Base-by-base conservation (phyloP, 2,113 vertebrate genomes). In the Petromus typicus region DNA sequence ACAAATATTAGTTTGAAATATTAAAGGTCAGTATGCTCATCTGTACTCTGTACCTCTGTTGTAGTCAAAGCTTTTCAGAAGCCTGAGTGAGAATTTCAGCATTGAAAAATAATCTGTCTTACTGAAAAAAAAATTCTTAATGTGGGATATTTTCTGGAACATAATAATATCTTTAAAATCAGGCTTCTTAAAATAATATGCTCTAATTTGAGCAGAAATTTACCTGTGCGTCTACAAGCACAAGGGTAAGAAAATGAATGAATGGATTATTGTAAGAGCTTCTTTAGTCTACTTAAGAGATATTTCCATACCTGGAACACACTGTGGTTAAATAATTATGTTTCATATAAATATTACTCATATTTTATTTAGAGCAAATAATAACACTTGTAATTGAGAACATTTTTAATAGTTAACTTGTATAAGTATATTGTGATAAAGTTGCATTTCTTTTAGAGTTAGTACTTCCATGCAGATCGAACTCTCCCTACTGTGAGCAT, bases 141-240 rank as follows among this genome's bases (percentile, higher is more conserved):
- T n/a, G 37, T 95, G 61, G 57, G 75, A 67, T 78, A 63, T 67
- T 96, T 97, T 94, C 79, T 93, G 80, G 89, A 96, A 71, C 63
- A 5, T 22, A 94, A 67, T 87, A 88, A 34, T 91, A 87, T 51
- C 91, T 66, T 84, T 51, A 82, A 96, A 93, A 59, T 54, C 20
- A 88, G 61, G 81, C 34, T 93, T 86, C 84, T 92, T 10, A 17
- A 75, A 84, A 30, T 30, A 80, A 37, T 66, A 18, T 45, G 40
- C 56, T 11, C 37, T 79, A 83, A 63, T 76, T 92, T 80, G 91
- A 48, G 43, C 12, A 79, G 34, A 88, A 89, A 59, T 78, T 92
- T 90, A 71, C 78, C 69, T 91, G 89, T 91, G 40, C 45, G n/a
- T 89, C 56, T 59, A 48, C 81, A 51, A 59, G 43, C 54, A 63